Base-by-base conservation (phyloP, 2,797 vertebrate species). In the Pseudopleuronectes americanus region DNA sequence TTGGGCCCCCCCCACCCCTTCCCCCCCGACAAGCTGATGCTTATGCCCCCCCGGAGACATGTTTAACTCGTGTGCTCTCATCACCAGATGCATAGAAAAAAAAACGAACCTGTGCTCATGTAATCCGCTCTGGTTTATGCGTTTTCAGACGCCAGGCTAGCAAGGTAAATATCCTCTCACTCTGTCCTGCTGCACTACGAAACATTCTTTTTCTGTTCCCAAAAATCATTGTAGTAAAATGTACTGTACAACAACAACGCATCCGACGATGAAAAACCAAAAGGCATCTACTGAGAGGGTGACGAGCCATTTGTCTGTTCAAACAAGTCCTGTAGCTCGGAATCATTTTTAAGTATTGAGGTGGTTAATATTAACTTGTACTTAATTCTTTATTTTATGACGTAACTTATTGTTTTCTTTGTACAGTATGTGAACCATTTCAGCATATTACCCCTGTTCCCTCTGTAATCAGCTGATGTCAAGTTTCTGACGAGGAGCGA, bases 391-490 rank as follows among this genome's bases (percentile, higher is more conserved):
- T 93, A 91, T 90, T 89, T 92, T 90, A 87, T 85, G 70, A 86
- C 83, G 83, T 90, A 87, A 90, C 77, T 92, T 90, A 85, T 91
- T 91, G 84, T 93, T 91, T 90, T 91, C 80, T 90, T 90, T 93
- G 92, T 93, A 91, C 84, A 92, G 84, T 92, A 88, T 87, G 84
- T 91, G 80, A 84, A 83, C 85, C 80, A 86, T 93, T 87, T 90
- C 84, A 83, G 72, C 87, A 79, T 88, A 90, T 89, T 89, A 80
- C 76, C 84, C 87, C 79, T 77, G 85, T 74, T 68, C 82, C 80
- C 89, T 92, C 84, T 92, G 89, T 93, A 92, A 92, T 91, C 89
- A 81, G 88, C 88, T 87, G 81, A 90, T 92, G 89, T 91, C 83
- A 88, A 88, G 83, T 92, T 91, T 93, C 81, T 91, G 89, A 92